Evolutionary conservation across 2,888 invertebrate species (phyloP).

Genomic region (Lycia hirtaria): DNA sequence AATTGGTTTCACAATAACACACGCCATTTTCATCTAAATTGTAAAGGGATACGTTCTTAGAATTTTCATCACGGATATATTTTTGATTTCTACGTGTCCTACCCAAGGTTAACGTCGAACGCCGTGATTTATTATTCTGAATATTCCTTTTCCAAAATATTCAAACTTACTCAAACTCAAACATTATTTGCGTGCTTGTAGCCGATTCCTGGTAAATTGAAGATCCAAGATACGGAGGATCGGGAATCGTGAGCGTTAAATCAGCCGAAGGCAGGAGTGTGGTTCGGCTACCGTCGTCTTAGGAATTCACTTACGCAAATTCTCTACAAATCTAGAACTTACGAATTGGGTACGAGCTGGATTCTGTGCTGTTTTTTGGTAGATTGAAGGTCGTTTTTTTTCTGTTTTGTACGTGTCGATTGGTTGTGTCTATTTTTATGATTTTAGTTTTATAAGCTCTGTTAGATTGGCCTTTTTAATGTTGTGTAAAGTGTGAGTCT

Average conservation of each 20-base stretch:
- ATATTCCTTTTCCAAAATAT: background rate
- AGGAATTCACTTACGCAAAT: constrained; percentile 27
- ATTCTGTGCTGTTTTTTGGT: no score
- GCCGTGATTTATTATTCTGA: background rate
- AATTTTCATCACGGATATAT: background rate
- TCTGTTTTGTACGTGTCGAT: no score
- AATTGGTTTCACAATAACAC: constrained; percentile 19
- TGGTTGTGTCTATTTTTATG: no score
- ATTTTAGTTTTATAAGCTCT: no score
- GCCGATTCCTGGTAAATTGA: constrained; percentile 7
- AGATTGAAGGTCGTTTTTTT: no score
- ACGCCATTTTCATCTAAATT: background rate
- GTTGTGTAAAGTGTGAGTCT: no score
- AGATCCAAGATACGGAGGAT: constrained; percentile 15
- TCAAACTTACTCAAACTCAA: background rate
- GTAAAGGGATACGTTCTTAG: background rate
- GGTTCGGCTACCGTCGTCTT: constrained; percentile 20
- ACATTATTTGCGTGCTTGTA: constrained; percentile 10
- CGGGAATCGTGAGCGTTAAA: constrained; percentile 24
- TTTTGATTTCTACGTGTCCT: background rate
- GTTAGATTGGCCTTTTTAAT: no score
- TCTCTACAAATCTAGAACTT: constrained; percentile 7
- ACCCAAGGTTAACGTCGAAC: background rate
- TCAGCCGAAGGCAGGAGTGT: constrained; percentile 15
- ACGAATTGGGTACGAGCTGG: background rate